These are phyloP conservation scores for Parthenolecanium corni DNA, from an alignment of 2,888 invertebrate genomes.

Conservation along the genomic window DNA sequence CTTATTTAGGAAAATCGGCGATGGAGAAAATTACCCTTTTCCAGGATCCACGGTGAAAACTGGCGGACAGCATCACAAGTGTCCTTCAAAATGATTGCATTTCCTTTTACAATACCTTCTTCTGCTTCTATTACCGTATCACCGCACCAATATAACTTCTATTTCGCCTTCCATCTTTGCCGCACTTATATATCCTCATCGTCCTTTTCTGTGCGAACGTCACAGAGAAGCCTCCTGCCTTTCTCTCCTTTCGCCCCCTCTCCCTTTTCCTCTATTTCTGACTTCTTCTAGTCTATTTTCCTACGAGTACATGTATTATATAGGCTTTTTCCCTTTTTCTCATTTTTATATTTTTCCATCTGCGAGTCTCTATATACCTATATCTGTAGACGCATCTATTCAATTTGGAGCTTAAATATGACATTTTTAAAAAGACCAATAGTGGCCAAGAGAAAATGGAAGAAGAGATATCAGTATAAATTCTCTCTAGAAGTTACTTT, in stretches of 20 bases:
- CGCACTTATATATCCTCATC: not conserved
- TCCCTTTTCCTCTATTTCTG: not conserved
- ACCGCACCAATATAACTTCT: conserved; percentile 4
- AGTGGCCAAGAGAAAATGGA: too few relatives aligned
- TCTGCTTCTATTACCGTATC: conserved; percentile 15
- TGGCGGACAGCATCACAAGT: conserved; percentile 29
- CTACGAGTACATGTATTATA: too few relatives aligned
- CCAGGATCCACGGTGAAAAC: conserved; percentile 26
- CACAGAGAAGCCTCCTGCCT: not conserved
- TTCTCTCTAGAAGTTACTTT: too few relatives aligned
- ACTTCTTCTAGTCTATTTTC: not conserved
- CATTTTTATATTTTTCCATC: too few relatives aligned
- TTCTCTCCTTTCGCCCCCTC: not conserved
- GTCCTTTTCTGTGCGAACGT: not conserved
- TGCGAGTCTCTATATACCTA: too few relatives aligned
- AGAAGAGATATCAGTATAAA: too few relatives aligned
- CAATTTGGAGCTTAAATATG: too few relatives aligned
- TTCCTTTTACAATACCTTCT: conserved; percentile 27
- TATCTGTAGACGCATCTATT: too few relatives aligned
- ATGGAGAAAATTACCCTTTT: conserved; percentile 30
- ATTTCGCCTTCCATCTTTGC: conserved; percentile 1
- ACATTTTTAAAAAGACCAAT: too few relatives aligned
- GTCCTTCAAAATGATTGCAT: conserved; percentile 30
- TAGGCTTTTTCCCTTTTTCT: too few relatives aligned
- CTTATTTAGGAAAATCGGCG: conserved; percentile 30